Evolutionary conservation across 2,797 vertebrate species (phyloP), one percentile per base, ranked within the genome.

Genomic region (Pseudochirops corinnae): DNA sequence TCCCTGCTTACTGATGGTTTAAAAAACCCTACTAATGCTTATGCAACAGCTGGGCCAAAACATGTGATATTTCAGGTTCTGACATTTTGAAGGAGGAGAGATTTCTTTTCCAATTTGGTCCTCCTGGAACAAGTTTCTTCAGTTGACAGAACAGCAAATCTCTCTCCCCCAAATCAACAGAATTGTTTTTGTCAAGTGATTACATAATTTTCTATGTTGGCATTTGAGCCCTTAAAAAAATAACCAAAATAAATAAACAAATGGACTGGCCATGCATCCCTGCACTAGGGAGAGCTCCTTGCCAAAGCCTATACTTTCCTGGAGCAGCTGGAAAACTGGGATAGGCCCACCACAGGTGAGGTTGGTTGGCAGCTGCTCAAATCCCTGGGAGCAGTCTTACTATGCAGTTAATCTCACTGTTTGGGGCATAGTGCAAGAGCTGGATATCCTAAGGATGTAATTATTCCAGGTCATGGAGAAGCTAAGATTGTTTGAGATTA

Each of bases 71-170:
- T 91, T 92, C 9, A 33, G 26, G 21, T 91, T 94, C 93, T 39
- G 91, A 93, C 56, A 60, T 91, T 55, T 93, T 52, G 55, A 90
- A 92, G 11, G 12, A 92, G 11, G 9, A 28, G 10, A 29, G 29
- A n/a, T 33, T 93, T 92, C 95, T 92, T n/a, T 94, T 92, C 93
- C 52, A 33, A 50, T 62, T 55, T 90, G 13, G 53, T 62, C 56
- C 46, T 95, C 90, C 52, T 39, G 50, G 24, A 94, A 92, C 91
- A 87, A 90, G 74, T 53, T 92, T 96, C 24, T 28, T 93, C 74
- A 87, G 50, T 50, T 93, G 31, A 92, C 90, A 90, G 29, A 58
- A 93, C 13, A 12, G 16, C 6, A 94, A 90, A 92, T 50, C 10
- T 94, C 28, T 55, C 91, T 93, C 24, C 92, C 55, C 52, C 91